phyloP scores from a whole-genome alignment of 2,888 invertebrate species.

The Eristalis pertinax region DNA sequence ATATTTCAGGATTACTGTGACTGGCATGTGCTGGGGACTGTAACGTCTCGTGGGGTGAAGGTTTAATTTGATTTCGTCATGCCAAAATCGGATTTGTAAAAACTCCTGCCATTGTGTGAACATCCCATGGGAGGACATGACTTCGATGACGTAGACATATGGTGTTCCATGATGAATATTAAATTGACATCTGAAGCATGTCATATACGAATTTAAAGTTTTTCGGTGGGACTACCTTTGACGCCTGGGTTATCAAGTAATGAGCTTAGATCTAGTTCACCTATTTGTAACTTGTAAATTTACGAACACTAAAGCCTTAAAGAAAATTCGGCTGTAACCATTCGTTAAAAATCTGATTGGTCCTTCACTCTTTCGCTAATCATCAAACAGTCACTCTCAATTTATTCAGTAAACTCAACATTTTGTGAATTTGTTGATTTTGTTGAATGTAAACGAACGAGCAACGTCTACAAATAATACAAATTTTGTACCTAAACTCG shows the following conservation, averaged over 20 bases:
- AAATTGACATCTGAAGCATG: conserved; percentile 16
- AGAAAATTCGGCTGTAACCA: no score
- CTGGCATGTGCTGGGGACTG: conserved; percentile 18
- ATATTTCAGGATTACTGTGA: conserved; percentile 21
- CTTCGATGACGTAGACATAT: background rate
- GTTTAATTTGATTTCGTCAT: conserved; percentile 35
- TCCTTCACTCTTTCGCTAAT: no score
- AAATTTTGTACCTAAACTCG: no score
- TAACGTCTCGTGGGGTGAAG: background rate
- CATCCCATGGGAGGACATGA: conserved; percentile 9
- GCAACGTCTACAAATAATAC: no score
- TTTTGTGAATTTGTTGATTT: no score
- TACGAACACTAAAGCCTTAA: no score
- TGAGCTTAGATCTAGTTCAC: no score
- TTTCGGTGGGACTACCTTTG: background rate
- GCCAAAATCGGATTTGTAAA: conserved; percentile 19
- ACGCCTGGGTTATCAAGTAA: background rate
- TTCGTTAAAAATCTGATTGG: no score
- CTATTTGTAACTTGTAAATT: no score
- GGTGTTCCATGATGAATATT: conserved; percentile 7
- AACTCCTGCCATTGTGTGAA: conserved; percentile 19
- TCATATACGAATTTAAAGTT: background rate
- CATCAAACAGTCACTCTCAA: no score
- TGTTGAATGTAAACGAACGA: no score
- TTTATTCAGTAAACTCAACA: no score